phyloP scores from a whole-genome alignment of 2,888 invertebrate species.

The Hirtodrosophila trivittata region DNA sequence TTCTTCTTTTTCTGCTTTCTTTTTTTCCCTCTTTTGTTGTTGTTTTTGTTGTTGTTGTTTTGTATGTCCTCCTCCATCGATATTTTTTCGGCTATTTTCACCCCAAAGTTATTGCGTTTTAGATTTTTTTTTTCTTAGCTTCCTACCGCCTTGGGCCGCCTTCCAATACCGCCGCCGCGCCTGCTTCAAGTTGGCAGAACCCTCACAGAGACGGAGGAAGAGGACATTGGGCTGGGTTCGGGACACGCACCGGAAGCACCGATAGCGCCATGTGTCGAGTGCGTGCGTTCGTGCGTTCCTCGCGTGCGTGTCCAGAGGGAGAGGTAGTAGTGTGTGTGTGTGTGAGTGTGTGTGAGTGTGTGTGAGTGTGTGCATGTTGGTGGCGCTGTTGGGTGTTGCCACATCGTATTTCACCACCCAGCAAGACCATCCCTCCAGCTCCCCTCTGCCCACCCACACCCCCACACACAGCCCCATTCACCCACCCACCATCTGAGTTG shows the following conservation, averaged over 20 bases:
- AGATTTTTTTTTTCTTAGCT: slow-evolving; percentile 55
- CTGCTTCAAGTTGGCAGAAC: slow-evolving; percentile 43
- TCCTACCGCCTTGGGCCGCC: slow-evolving; percentile 52
- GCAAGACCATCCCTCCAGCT: slow-evolving; percentile 14
- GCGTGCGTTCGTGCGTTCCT: slow-evolving; percentile 60
- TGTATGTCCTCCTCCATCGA: slow-evolving; percentile 67
- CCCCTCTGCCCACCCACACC: slow-evolving; percentile 12
- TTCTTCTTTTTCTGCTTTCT: slow-evolving; percentile 11
- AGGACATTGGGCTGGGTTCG: slow-evolving; percentile 17
- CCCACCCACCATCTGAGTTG: slow-evolving; percentile 47
- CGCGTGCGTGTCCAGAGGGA: slow-evolving; percentile 58
- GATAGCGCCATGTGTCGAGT: slow-evolving; percentile 79
- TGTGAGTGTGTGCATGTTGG: slow-evolving; percentile 41
- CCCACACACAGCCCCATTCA: slow-evolving; percentile 9
- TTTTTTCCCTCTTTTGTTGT: neutral
- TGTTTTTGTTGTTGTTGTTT: slow-evolving; percentile 23
- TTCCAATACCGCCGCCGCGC: slow-evolving; percentile 22
- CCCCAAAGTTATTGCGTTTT: slow-evolving; percentile 78
- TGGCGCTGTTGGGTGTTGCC: slow-evolving; percentile 78
- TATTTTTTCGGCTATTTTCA: slow-evolving; percentile 79
- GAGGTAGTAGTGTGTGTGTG: slow-evolving; percentile 32
- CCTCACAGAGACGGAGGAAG: slow-evolving; percentile 3
- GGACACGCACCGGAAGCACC: slow-evolving; percentile 79
- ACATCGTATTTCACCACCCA: slow-evolving; percentile 78
- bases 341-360: slow-evolving; percentile 26